Percentiles rank a stretch among this genome's conserved stretches.
Evolutionary conservation across 2,113 vertebrate genomes (phyloP).

Genomic region (Porphyrio hochstetteri): DNA sequence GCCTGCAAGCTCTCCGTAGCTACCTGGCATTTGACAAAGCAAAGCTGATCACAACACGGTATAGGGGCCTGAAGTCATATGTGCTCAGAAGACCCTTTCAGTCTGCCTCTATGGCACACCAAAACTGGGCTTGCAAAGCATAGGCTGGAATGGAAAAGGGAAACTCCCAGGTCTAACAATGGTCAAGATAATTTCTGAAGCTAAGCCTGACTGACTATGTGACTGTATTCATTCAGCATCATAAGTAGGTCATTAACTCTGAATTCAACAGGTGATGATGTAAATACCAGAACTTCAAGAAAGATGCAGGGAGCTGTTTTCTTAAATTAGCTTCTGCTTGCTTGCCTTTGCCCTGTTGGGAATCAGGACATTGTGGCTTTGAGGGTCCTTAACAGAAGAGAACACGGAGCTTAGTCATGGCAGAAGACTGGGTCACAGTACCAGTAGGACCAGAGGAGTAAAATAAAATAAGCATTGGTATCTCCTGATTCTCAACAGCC

Average conservation of each 20-base stretch:
- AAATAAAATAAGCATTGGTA: neutral
- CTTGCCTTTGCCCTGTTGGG: neutral
- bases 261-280: neutral
- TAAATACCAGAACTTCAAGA: neutral
- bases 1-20: neutral
- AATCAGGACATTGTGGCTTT: neutral
- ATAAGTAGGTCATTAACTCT: neutral
- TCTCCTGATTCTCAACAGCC: neutral
- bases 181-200: neutral
- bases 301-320: neutral
- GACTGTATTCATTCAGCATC: neutral
- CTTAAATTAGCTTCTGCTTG: neutral
- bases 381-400: neutral
- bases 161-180: neutral
- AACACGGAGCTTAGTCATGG: neutral
- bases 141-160: neutral
- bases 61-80: neutral
- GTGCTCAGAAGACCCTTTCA: neutral
- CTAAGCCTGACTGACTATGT: neutral
- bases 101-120: neutral
- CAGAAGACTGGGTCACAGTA: neutral
- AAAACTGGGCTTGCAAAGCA: neutral
- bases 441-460: neutral
- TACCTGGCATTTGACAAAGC: neutral
- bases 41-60: neutral